phyloP scores from a whole-genome alignment of 2,797 vertebrate species.

The Clamator glandarius region DNA sequence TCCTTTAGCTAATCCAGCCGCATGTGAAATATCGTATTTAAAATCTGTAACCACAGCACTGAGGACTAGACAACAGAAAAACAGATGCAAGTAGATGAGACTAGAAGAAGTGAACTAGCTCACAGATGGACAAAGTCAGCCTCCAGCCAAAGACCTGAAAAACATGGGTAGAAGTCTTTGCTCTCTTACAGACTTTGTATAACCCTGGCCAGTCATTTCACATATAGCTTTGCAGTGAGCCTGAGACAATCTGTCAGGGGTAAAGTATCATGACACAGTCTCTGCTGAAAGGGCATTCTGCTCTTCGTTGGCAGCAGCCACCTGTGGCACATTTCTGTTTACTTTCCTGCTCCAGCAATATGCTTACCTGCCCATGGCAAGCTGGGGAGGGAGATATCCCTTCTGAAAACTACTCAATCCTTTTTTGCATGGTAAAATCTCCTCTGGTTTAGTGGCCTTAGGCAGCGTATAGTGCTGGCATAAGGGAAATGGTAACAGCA shows the following conservation, averaged over 20 bases:
- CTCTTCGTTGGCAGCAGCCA: not conserved
- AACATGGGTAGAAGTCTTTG: not conserved
- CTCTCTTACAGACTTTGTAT: not conserved
- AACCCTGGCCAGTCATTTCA: not conserved
- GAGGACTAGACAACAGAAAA: not conserved
- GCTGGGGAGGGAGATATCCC: not conserved
- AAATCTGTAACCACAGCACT: not conserved
- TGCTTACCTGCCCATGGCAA: not conserved
- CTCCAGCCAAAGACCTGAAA: not conserved
- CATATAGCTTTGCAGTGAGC: accelerated
- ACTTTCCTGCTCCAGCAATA: not conserved
- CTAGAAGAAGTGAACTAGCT: not conserved
- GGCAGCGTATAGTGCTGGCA: accelerated
- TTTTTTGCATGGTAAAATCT: not conserved
- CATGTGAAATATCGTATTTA: not conserved
- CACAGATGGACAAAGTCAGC: not conserved
- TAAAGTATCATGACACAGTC: not conserved
- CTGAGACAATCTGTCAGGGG: not conserved
- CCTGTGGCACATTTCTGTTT: not conserved
- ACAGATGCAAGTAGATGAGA: not conserved
- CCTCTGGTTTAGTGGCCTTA: not conserved
- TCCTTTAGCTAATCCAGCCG: not conserved
- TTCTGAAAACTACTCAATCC: not conserved
- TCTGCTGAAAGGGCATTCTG: not conserved
- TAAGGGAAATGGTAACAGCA: not conserved